These are phyloP conservation scores for Ditula angustiorana DNA, from an alignment of 2,888 invertebrate species.

Conservation along the genomic window DNA sequence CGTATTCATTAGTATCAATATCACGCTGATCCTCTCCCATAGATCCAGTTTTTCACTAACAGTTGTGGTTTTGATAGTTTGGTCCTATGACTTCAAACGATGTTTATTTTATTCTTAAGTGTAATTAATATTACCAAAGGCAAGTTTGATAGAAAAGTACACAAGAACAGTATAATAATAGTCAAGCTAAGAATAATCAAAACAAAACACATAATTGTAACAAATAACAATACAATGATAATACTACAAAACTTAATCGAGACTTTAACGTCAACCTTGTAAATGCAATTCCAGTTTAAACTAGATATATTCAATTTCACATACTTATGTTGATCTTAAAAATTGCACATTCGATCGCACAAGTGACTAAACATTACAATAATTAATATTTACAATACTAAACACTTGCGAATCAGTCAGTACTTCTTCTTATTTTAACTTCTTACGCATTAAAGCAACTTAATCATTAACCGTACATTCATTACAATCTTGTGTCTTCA, in stretches of 20 bases:
- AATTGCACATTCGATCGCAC: conserved; percentile 68
- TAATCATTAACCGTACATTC: conserved; percentile 47
- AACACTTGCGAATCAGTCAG: conserved; percentile 82
- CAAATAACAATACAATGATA: conserved; percentile 23
- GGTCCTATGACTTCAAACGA: conserved; percentile 23
- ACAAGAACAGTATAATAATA: conserved; percentile 49
- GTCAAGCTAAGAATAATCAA: conserved; percentile 47
- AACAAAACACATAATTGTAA: conserved; percentile 42
- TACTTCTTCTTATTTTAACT: conserved; percentile 58
- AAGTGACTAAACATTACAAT: conserved; percentile 70
- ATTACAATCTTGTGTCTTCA: conserved; percentile 21
- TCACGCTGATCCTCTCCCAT: conserved; percentile 10
- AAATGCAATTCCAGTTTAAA: conserved; percentile 70
- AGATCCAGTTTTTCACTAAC: background rate
- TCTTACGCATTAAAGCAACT: conserved; percentile 60
- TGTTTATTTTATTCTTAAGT: conserved; percentile 59
- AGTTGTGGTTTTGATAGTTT: conserved; percentile 21
- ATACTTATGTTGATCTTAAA: conserved; percentile 46
- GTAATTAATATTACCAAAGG: conserved; percentile 72
- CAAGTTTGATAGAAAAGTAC: conserved; percentile 71
- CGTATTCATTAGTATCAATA: background rate
- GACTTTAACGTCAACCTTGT: conserved; percentile 44
- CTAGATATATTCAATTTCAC: conserved; percentile 49
- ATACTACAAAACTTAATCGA: conserved; percentile 45
- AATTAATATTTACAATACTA: conserved; percentile 81